Evolutionary conservation across 2,113 vertebrate species (phyloP).

Genomic region (Triplophysa tibetana): DNA sequence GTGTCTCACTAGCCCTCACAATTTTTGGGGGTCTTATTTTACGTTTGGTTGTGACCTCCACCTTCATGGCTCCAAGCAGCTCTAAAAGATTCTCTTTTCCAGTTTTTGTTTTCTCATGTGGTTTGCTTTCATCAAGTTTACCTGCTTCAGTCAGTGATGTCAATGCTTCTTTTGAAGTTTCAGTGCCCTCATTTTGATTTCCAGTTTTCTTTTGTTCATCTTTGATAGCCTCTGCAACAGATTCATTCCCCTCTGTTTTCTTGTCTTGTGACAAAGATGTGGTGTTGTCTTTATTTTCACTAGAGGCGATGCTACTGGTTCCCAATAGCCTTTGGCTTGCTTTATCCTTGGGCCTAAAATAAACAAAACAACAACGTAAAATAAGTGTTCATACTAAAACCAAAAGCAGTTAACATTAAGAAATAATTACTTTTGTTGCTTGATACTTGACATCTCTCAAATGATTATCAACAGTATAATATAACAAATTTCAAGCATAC

Average conservation of each 20-base stretch:
- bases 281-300: constrained; percentile 61
- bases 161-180: background rate
- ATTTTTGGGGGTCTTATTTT: constrained; percentile 65
- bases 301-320: constrained; percentile 50
- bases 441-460: background rate
- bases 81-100: constrained; percentile 77
- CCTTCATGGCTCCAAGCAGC: constrained; percentile 84
- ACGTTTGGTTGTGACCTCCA: constrained; percentile 79
- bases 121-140: background rate
- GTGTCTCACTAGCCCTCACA: constrained; percentile 50
- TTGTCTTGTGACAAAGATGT: constrained; percentile 29
- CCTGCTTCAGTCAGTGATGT: background rate
- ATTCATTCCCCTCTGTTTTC: background rate
- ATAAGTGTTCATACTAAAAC: background rate
- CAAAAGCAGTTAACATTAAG: background rate
- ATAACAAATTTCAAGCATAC: background rate
- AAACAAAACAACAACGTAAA: background rate
- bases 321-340: constrained; percentile 53
- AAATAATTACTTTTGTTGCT: background rate
- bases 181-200: constrained; percentile 3
- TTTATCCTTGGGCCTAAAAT: constrained; percentile 52
- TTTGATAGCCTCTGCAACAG: background rate
- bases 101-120: constrained; percentile 38
- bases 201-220: constrained; percentile 1
- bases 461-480: background rate